A percentile compares a stretch with the other conserved stretches of the same genome.
These are phyloP conservation scores for Scylla paramamosain DNA, from an alignment of 1,140 invertebrate genomes.

Conservation along the genomic window DNA sequence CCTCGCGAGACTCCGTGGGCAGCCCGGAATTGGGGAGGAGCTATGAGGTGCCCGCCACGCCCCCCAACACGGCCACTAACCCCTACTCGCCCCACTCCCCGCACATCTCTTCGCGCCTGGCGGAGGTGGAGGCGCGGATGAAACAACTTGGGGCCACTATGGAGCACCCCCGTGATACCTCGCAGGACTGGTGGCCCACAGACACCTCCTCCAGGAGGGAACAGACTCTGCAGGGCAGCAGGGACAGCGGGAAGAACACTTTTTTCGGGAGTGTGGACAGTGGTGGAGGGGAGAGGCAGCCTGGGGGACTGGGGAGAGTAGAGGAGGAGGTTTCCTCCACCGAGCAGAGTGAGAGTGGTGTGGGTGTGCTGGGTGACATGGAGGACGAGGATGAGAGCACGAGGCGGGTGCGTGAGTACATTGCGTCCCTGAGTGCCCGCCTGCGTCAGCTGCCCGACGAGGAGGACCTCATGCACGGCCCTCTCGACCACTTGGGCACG, in stretches of 20 bases:
- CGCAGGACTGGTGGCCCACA: slow-evolving; percentile 59
- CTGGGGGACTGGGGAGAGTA: slow-evolving; percentile 29
- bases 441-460: slow-evolving; percentile 73
- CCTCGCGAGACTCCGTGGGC: neutral
- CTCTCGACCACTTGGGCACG: slow-evolving; percentile 39
- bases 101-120: slow-evolving; percentile 57
- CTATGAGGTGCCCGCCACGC: slow-evolving; percentile 61
- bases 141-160: slow-evolving; percentile 16
- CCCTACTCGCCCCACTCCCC: slow-evolving; percentile 41
- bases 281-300: neutral
- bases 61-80: slow-evolving; percentile 68
- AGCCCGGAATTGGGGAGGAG: neutral
- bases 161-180: neutral
- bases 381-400: slow-evolving; percentile 69
- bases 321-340: slow-evolving; percentile 15
- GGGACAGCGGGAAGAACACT: neutral
- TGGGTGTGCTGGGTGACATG: neutral
- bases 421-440: slow-evolving; percentile 76
- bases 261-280: slow-evolving; percentile 38
- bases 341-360: neutral
- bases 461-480: neutral
- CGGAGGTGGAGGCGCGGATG: slow-evolving; percentile 65
- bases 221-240: neutral
- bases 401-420: slow-evolving; percentile 74
- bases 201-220: neutral